Base-by-base conservation (phyloP, 2,888 invertebrate species). In the Cephus pygmeus region DNA sequence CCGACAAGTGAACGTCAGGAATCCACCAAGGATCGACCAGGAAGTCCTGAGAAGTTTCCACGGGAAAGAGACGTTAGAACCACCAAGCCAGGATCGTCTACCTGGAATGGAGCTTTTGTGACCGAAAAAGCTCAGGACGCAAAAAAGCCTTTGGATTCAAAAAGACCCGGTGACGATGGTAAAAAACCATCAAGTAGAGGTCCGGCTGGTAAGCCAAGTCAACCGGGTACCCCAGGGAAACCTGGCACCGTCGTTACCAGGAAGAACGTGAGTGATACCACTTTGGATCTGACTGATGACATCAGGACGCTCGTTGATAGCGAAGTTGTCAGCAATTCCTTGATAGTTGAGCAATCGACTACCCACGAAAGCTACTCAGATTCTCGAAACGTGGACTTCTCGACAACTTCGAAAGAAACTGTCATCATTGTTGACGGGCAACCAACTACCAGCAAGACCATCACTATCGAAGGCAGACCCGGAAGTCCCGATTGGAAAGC, bases 21-120 rank as follows among this genome's bases (percentile, higher is more conserved):
- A 69, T 30, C 35, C 12, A 4, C 76, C 79, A 15, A 77, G n/a
- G 76, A 81, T 75, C 84, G 85, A 75, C 81, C 85, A 0, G 80
- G 11, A 56, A 87, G 83, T 81, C 86, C 86, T 0, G 87, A 85
- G 12, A 87, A 83, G 75, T 75, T 76, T 0, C 75, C 81, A 1
- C 81, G 73, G 11, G 85, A 86, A 3, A 85, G 81, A 33, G 85
- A 87, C 36, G 73, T 81, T 0, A 84, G 85, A n/a, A 73, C 82
- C 4, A 80, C 80, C 3, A 90, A 89, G 75, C 85, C 85, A 0
- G 89, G 88, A 3, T 85, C 88, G 3, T 90, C 90, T 0, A 83
- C 87, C 0, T 90, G 90, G 90, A 88, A 90, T 31, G 90, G 89
- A 23, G 88, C 87, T 0, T 90, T 90, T 31, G 82, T 86, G 12